Evolutionary conservation across 1,140 invertebrate species (phyloP).

Genomic region (Maniola jurtina): DNA sequence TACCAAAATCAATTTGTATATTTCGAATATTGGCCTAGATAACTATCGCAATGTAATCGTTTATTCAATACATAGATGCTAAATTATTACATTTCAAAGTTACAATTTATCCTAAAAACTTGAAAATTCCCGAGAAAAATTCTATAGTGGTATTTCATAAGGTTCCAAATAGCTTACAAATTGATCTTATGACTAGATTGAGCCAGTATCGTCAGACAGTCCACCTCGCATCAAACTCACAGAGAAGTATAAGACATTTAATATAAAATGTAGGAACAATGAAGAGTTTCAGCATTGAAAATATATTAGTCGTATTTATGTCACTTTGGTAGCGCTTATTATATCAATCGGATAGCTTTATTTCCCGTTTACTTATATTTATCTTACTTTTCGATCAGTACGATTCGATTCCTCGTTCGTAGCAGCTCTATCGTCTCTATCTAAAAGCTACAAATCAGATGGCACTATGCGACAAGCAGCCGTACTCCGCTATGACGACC

Average conservation of each 20-base stretch:
- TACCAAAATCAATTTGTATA: constrained; percentile 58
- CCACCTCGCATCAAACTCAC: constrained; percentile 53
- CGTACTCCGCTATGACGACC: constrained; percentile 15
- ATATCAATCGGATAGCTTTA: constrained; percentile 38
- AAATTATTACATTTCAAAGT: constrained; percentile 54
- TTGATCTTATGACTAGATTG: constrained; percentile 78
- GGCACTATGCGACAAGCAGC: constrained; percentile 67
- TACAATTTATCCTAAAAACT: constrained; percentile 61
- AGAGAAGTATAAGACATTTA: constrained; percentile 61
- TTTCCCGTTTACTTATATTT: constrained; percentile 55
- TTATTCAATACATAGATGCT: constrained; percentile 50
- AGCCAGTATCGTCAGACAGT: constrained; percentile 70
- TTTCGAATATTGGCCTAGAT: constrained; percentile 50
- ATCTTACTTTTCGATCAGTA: constrained; percentile 65
- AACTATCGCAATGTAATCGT: constrained; percentile 54
- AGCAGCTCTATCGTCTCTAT: constrained; percentile 62
- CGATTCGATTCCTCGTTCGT: constrained; percentile 68
- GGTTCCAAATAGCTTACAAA: constrained; percentile 66
- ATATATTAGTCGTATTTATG: constrained; percentile 40
- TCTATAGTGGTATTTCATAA: constrained; percentile 56
- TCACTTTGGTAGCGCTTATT: constrained; percentile 38
- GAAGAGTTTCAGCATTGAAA: constrained; percentile 58
- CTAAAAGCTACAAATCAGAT: constrained; percentile 71
- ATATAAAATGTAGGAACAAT: constrained; percentile 72
- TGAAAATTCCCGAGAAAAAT: constrained; percentile 63